Evolutionary conservation across 2,113 vertebrate species (phyloP).

Genomic region (Sula dactylatra): DNA sequence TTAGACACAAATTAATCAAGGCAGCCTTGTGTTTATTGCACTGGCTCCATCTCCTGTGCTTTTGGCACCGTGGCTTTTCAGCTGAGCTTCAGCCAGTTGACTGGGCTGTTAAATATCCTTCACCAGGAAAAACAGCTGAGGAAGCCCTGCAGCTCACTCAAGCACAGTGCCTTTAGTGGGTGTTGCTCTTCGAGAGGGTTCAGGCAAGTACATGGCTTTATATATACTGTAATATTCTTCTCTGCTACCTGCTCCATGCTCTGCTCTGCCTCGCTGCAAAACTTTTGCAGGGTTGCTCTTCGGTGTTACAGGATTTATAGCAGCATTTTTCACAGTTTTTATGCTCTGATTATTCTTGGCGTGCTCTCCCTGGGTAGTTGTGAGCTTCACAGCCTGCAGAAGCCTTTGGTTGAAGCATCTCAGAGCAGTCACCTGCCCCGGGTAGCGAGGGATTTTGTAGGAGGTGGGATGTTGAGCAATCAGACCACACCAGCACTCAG

Average conservation of each 20-base stretch:
- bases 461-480: neutral
- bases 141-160: conserved; percentile 77
- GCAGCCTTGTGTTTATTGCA: neutral
- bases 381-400: neutral
- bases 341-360: neutral
- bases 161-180: conserved; percentile 73
- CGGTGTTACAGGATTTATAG: neutral
- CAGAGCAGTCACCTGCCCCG: neutral
- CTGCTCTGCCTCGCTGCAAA: neutral
- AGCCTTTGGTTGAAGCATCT: neutral
- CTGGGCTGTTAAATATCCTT: conserved; percentile 72
- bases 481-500: neutral
- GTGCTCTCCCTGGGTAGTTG: neutral
- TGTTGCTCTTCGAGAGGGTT: conserved; percentile 61
- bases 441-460: neutral
- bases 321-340: neutral
- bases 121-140: conserved; percentile 78
- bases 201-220: conserved; percentile 76
- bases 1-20: neutral
- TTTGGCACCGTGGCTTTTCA: conserved; percentile 12
- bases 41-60: neutral
- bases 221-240: neutral
- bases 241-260: neutral
- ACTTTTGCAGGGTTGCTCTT: neutral
- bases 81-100: conserved; percentile 58